Conservation (phyloP, 2,888 invertebrate genomes). For the Asteroscopus sphinx region DNA sequence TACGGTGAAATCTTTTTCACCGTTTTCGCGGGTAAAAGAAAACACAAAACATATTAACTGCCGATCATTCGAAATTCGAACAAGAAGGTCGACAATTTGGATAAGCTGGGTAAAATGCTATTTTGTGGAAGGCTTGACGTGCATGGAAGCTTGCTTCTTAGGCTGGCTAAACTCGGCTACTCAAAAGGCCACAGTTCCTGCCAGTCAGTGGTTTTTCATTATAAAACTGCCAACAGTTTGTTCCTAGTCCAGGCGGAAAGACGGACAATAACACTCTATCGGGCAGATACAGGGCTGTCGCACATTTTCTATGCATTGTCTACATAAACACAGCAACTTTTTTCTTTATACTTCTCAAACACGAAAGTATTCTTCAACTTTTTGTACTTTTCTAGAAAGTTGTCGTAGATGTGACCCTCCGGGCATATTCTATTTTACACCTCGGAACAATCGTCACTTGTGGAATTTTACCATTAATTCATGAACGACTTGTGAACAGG, state of each 20-base stretch:
- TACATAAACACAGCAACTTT: conserved; percentile 1
- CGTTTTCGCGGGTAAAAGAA: conserved; percentile 16
- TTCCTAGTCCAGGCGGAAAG: too few species aligned
- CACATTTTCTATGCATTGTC: not conserved
- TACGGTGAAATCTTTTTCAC: conserved; percentile 10
- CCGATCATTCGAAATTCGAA: too few species aligned
- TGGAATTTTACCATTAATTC: conserved; percentile 41
- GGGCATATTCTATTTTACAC: conserved; percentile 33
- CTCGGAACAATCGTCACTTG: conserved; percentile 30
- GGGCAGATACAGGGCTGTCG: too few species aligned
- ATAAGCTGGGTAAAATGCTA: too few species aligned
- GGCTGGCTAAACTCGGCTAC: too few species aligned
- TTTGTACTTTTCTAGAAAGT: conserved; percentile 17
- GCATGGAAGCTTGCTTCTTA: too few species aligned
- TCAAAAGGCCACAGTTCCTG: too few species aligned
- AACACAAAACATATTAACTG: not conserved
- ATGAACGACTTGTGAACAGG: conserved; percentile 22
- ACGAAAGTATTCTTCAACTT: not conserved
- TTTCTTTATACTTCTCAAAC: conserved; percentile 8
- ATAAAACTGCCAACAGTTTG: too few species aligned
- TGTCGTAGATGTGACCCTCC: conserved; percentile 14
- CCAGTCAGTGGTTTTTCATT: too few species aligned
- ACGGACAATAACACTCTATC: too few species aligned
- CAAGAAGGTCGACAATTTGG: too few species aligned
- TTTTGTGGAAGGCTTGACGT: too few species aligned